Percentiles rank a stretch among this genome's conserved stretches.
These are phyloP conservation scores for Pseudeuparius sepicola DNA, from an alignment of 2,888 invertebrate species.

Conservation along the genomic window DNA sequence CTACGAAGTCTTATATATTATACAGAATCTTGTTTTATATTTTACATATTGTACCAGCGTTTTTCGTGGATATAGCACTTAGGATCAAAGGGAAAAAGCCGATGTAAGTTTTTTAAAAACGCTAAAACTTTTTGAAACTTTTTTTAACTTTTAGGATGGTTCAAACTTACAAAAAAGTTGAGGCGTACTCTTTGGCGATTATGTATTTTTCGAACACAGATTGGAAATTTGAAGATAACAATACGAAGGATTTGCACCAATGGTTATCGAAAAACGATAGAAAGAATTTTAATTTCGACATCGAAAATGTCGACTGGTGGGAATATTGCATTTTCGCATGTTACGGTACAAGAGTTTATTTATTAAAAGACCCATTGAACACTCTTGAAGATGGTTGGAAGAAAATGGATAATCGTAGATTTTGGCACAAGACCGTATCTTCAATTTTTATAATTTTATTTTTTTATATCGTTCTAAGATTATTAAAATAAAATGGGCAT, in stretches of 20 bases:
- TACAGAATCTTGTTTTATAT: slow-evolving; percentile 11
- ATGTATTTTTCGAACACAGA: slow-evolving; percentile 13
- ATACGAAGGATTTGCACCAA: slow-evolving; percentile 13
- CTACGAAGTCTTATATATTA: slow-evolving; percentile 8
- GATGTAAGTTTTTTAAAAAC: no score
- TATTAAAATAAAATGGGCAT: no score
- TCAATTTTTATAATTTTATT: no score
- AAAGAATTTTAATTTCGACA: slow-evolving; percentile 17
- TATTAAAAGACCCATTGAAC: no score
- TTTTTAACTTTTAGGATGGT: no score
- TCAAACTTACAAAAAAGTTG: slow-evolving; percentile 13
- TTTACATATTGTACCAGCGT: slow-evolving; percentile 14
- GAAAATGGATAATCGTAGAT: no score
- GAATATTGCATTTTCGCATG: no score
- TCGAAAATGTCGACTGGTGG: slow-evolving; percentile 13
- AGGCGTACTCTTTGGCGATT: slow-evolving; percentile 8
- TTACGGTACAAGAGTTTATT: no score
- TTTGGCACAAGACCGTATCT: no score
- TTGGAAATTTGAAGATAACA: slow-evolving; percentile 12
- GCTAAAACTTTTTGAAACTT: no score
- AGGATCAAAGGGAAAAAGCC: slow-evolving; percentile 11
- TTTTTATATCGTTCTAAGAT: no score
- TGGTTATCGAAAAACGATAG: slow-evolving; percentile 13
- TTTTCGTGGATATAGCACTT: slow-evolving; percentile 6
- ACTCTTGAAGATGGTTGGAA: no score